Conservation (phyloP, 2,888 invertebrate genomes). For the Neoaliturus tenellus region DNA sequence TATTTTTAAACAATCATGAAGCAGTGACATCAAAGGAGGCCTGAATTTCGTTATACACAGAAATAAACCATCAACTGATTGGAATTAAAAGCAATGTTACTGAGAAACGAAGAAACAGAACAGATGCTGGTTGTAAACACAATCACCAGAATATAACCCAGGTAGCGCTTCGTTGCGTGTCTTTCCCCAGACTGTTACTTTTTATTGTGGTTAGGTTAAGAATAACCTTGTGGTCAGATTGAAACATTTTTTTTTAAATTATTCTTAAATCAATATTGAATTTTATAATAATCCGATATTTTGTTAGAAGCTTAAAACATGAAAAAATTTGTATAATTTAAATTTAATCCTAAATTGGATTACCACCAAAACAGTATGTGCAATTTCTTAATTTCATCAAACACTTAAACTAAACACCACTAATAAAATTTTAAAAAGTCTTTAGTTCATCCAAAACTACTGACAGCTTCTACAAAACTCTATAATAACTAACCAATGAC, state of each 20-base stretch:
- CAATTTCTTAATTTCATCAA: no score
- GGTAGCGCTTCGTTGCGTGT: neutral
- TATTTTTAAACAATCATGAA: no score
- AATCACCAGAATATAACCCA: conserved; percentile 1
- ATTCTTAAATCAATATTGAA: neutral
- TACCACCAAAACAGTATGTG: no score
- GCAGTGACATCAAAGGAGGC: neutral
- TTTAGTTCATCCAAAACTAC: no score
- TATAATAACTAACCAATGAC: no score
- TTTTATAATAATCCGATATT: no score
- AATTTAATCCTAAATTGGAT: no score
- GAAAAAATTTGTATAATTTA: no score
- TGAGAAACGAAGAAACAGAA: conserved; percentile 1
- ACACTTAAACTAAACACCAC: no score
- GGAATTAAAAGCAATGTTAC: neutral
- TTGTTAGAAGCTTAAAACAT: no score
- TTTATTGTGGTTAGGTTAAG: neutral
- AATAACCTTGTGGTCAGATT: neutral
- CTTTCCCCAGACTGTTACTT: neutral
- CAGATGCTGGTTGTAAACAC: conserved; percentile 7
- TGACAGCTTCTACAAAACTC: no score
- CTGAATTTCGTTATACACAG: neutral
- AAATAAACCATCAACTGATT: neutral
- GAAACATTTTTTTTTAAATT: neutral
- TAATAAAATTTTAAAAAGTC: no score